Conservation (phyloP, 2,113 vertebrate species). For the Upupa epops region DNA sequence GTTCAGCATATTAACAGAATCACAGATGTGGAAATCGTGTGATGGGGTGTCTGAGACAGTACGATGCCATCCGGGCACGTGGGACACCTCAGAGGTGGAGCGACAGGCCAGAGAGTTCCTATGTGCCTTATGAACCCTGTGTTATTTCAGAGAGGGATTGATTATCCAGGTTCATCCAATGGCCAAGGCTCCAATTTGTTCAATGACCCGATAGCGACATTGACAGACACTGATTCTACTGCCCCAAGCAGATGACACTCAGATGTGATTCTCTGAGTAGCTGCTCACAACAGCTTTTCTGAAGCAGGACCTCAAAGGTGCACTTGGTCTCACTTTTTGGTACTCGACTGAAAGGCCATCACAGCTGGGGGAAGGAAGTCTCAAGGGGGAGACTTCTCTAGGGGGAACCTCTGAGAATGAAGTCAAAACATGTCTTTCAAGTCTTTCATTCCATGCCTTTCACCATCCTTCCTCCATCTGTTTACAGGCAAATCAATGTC, state of each 20-base stretch:
- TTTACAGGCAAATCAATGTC: neutral
- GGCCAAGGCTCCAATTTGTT: neutral
- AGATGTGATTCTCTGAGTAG: neutral
- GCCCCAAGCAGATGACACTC: neutral
- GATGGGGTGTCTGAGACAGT: too few species aligned
- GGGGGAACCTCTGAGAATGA: neutral
- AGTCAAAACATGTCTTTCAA: neutral
- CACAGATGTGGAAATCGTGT: neutral
- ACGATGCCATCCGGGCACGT: too few species aligned
- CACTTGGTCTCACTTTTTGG: neutral
- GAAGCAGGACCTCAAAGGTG: neutral
- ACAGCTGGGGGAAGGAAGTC: neutral
- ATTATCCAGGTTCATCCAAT: neutral
- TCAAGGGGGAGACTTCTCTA: neutral
- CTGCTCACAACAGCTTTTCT: neutral
- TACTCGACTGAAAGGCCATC: accelerated
- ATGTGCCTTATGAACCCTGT: neutral
- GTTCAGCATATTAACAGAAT: neutral
- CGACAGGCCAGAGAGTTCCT: neutral
- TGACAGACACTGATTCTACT: neutral
- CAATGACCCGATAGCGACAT: accelerated
- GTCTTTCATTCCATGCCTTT: neutral
- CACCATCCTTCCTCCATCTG: neutral
- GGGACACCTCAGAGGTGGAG: neutral
- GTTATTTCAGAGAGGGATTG: neutral